phyloP scores from a whole-genome alignment of 2,797 vertebrate species.

The Gallinago solitaria region DNA sequence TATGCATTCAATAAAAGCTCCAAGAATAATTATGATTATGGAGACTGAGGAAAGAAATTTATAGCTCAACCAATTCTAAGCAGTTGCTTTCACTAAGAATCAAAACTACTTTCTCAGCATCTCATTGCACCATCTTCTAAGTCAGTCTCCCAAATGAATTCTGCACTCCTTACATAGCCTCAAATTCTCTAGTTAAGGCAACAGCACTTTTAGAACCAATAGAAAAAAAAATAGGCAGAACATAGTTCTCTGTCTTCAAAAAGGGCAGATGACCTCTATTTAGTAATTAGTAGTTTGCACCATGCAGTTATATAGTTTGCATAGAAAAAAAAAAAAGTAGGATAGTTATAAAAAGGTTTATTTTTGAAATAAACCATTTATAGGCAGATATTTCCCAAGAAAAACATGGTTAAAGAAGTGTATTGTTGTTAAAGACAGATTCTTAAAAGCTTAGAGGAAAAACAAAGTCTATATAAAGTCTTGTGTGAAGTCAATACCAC shows the following conservation, averaged over 20 bases:
- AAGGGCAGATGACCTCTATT: neutral
- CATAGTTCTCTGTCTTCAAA: neutral
- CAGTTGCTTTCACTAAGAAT: neutral
- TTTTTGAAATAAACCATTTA: neutral
- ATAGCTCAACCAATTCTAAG: neutral
- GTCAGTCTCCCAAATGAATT: neutral
- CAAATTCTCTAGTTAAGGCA: neutral
- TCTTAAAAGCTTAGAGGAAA: neutral
- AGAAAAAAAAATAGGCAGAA: neutral
- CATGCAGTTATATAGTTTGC: neutral
- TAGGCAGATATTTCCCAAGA: neutral
- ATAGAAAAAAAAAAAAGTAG: neutral
- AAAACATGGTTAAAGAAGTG: neutral
- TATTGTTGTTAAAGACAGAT: neutral
- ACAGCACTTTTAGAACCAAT: neutral
- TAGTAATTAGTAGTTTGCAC: neutral
- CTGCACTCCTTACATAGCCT: neutral
- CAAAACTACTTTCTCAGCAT: neutral
- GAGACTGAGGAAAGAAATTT: neutral
- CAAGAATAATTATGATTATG: neutral
- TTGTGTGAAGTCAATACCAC: neutral
- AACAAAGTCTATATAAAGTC: neutral
- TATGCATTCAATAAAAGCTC: neutral
- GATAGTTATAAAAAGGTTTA: neutral
- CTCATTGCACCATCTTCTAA: neutral